Evolutionary conservation across 35 echinoderm and acorn worm genomes (phyloP).

Genomic region (Eucidaris tribuloides): DNA sequence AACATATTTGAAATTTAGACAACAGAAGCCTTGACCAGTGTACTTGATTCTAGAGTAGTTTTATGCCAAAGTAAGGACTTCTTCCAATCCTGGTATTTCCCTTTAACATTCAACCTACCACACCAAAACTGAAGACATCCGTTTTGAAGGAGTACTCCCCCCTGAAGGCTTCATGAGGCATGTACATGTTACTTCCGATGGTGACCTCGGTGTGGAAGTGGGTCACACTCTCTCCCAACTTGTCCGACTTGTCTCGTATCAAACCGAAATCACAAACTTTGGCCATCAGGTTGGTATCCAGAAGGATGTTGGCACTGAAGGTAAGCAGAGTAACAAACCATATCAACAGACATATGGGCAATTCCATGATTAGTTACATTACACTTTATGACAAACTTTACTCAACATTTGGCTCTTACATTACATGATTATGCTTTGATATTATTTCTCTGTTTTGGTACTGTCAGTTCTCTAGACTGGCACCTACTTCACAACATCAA

Average conservation of each 20-base stretch:
- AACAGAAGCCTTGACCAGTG: too few species aligned
- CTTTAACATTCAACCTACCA: slow-evolving; percentile 16
- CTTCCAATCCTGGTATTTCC: too few species aligned
- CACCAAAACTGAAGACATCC: slow-evolving; percentile 1
- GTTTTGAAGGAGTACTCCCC: slow-evolving; percentile 4
- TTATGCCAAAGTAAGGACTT: too few species aligned
- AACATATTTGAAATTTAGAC: too few species aligned
- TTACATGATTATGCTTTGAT: too few species aligned
- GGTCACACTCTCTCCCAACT: neutral
- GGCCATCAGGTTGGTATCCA: neutral
- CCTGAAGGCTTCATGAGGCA: neutral
- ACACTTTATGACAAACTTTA: neutral
- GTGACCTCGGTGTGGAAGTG: neutral
- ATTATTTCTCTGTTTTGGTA: too few species aligned
- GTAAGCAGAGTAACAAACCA: too few species aligned
- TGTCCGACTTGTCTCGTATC: neutral
- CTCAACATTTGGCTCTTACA: too few species aligned
- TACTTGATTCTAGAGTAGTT: too few species aligned
- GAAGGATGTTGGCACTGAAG: slow-evolving; percentile 13
- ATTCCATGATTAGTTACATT: neutral
- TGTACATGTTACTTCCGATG: neutral
- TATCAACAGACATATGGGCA: neutral
- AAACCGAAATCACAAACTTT: slow-evolving; percentile 19
- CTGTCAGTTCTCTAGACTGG: too few species aligned
- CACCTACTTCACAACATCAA: too few species aligned